These are phyloP conservation scores for Himalopsyche anomala DNA, from an alignment of 2,888 invertebrate species.

Conservation along the genomic window DNA sequence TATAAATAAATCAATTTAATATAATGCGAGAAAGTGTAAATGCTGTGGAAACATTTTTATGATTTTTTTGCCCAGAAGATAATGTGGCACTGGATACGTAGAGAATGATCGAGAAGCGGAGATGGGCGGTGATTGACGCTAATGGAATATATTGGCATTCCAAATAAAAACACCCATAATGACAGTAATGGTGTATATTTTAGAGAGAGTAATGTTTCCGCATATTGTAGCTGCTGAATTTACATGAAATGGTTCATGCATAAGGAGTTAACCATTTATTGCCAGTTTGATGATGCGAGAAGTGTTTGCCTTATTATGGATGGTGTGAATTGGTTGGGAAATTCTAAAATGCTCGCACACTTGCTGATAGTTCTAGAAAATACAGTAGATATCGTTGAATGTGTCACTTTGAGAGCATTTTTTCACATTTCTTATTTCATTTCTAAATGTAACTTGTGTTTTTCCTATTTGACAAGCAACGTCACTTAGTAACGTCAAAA, in stretches of 20 bases:
- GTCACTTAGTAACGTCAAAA: too few species aligned
- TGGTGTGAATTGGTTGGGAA: conserved; percentile 3
- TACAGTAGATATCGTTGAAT: too few species aligned
- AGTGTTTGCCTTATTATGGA: conserved; percentile 21
- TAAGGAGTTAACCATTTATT: conserved; percentile 30
- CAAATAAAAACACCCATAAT: conserved; percentile 34
- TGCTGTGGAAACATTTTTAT: too few species aligned
- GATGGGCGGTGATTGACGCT: conserved; percentile 33
- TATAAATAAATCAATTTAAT: too few species aligned
- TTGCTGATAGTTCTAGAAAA: too few species aligned
- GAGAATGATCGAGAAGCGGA: conserved; percentile 2
- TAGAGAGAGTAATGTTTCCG: conserved; percentile 31
- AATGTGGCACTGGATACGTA: neutral
- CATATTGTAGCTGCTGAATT: conserved; percentile 17
- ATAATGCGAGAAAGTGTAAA: too few species aligned
- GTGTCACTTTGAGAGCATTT: too few species aligned
- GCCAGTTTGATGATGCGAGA: neutral
- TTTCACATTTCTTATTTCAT: too few species aligned
- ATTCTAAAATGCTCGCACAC: neutral
- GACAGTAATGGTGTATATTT: conserved; percentile 26
- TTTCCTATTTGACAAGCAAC: too few species aligned
- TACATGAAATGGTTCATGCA: conserved; percentile 24
- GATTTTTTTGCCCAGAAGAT: too few species aligned
- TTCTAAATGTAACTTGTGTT: too few species aligned
- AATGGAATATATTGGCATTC: conserved; percentile 27